Conservation (phyloP, 2,888 invertebrate genomes). For the Operophtera brumata region DNA sequence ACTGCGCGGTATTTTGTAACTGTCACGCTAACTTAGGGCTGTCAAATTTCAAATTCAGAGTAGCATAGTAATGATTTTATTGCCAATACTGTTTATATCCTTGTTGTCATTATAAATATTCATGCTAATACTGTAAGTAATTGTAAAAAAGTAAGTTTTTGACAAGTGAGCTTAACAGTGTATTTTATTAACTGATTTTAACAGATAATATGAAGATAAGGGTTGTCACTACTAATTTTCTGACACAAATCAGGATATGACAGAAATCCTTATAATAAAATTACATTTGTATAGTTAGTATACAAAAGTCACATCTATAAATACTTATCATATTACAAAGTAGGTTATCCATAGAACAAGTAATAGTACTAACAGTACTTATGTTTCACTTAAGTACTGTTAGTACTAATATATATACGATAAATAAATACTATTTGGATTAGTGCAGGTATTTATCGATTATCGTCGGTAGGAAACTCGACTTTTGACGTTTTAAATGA, state of each 20-base stretch:
- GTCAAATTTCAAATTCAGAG: constrained; percentile 17
- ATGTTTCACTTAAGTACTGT: too few relatives aligned
- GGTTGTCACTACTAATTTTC: constrained; percentile 20
- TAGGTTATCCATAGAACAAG: too few relatives aligned
- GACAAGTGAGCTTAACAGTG: constrained; percentile 16
- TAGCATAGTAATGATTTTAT: constrained; percentile 20
- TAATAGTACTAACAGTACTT: too few relatives aligned
- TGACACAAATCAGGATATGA: too few relatives aligned
- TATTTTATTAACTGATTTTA: constrained; percentile 15
- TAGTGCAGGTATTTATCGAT: too few relatives aligned
- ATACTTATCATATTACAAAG: too few relatives aligned
- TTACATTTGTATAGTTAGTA: constrained; percentile 16
- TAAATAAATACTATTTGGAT: too few relatives aligned
- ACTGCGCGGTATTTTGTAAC: constrained; percentile 17
- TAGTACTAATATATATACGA: too few relatives aligned
- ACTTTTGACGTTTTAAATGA: too few relatives aligned
- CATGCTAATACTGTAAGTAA: not conserved
- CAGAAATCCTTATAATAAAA: constrained; percentile 30
- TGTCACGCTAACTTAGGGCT: constrained; percentile 20
- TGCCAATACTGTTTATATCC: constrained; percentile 2
- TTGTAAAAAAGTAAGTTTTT: not conserved
- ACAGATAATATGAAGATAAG: constrained; percentile 4
- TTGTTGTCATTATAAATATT: constrained; percentile 15
- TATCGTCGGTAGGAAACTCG: too few relatives aligned
- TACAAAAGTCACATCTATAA: too few relatives aligned